Evolutionary conservation across 2,797 vertebrate genomes (phyloP).

Genomic region (Streptopelia turtur): DNA sequence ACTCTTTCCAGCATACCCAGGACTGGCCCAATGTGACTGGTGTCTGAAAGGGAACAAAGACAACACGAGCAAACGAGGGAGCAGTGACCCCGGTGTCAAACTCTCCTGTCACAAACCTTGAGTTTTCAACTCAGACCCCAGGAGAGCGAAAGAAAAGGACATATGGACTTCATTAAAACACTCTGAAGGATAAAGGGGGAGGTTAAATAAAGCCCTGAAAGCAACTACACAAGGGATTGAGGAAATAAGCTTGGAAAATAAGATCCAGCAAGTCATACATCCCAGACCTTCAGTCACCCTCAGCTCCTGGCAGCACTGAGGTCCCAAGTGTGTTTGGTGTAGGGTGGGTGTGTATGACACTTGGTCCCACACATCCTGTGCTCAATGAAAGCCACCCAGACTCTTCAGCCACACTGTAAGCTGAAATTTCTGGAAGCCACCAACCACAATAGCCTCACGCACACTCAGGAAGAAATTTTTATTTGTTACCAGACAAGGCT

Average conservation of each 20-base stretch:
- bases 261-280: not conserved
- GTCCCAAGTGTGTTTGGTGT: not conserved
- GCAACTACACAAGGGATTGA: not conserved
- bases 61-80: not conserved
- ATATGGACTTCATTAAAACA: not conserved
- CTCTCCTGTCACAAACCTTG: not conserved
- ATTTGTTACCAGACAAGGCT: not conserved
- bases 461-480: not conserved
- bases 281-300: not conserved
- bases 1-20: not conserved
- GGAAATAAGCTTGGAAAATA: not conserved
- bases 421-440: not conserved
- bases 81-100: not conserved
- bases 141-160: not conserved
- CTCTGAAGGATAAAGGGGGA: not conserved
- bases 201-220: not conserved
- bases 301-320: not conserved
- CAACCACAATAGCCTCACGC: not conserved
- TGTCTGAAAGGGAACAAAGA: not conserved
- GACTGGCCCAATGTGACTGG: rapidly evolving
- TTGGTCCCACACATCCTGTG: not conserved
- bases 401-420: not conserved
- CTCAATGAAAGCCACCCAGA: not conserved
- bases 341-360: not conserved
- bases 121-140: not conserved